Percentiles rank a stretch among this genome's conserved stretches.
Evolutionary conservation across 2,888 invertebrate species (phyloP).

Genomic region (Caradrina clavipalpis): DNA sequence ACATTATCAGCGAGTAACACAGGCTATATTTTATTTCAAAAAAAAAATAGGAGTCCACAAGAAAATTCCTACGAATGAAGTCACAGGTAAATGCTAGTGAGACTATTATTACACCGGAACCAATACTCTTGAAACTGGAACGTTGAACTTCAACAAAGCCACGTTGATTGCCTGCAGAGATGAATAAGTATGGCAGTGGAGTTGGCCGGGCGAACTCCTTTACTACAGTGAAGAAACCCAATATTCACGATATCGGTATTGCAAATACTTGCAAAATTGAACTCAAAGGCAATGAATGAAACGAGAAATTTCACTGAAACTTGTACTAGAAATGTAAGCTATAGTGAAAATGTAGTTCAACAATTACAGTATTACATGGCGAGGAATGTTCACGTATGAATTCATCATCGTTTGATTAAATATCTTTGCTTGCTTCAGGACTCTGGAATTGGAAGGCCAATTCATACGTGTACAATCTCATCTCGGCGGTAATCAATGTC

Average conservation of each 20-base stretch:
- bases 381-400: not conserved
- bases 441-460: not conserved
- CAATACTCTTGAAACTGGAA: no score
- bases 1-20: no score
- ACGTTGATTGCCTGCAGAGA: not conserved
- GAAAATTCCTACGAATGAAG: no score
- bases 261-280: slow-evolving; percentile 26
- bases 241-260: slow-evolving; percentile 1
- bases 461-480: no score
- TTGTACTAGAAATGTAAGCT: slow-evolving; percentile 10
- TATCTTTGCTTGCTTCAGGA: slow-evolving; percentile 10
- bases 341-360: not conserved
- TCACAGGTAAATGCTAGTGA: no score
- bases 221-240: not conserved
- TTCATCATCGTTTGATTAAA: slow-evolving; percentile 21
- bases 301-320: slow-evolving; percentile 2
- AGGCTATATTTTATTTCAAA: no score
- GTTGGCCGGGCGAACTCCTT: not conserved
- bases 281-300: not conserved
- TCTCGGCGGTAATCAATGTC: no score
- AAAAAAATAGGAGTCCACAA: no score
- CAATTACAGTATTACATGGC: slow-evolving; percentile 5
- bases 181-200: not conserved
- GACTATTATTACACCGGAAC: no score
- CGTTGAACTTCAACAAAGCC: not conserved